A percentile compares a stretch with the other conserved stretches of the same genome.
Evolutionary conservation across 2,888 invertebrate species (phyloP).

Genomic region (Caenorhabditis virilis): DNA sequence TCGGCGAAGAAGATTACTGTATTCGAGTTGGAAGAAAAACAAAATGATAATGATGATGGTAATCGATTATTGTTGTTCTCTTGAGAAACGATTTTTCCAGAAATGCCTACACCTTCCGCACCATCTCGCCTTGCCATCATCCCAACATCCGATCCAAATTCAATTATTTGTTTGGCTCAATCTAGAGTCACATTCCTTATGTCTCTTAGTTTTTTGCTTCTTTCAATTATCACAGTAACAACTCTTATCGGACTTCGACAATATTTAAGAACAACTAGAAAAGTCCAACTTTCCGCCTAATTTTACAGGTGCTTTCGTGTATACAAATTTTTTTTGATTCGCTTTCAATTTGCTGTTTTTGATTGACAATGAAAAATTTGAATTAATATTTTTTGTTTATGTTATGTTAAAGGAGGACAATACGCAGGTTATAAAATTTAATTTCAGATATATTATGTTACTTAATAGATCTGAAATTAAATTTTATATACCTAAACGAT

Average conservation of each 20-base stretch:
- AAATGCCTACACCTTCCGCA: background rate
- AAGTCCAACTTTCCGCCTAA: conserved; percentile 13
- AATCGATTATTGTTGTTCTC: background rate
- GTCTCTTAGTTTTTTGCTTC: conserved; percentile 18
- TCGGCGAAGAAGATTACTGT: conserved; percentile 65
- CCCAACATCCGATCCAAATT: background rate
- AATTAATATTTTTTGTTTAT: too few relatives aligned
- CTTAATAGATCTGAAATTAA: too few relatives aligned
- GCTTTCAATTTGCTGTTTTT: too few relatives aligned
- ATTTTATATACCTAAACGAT: too few relatives aligned
- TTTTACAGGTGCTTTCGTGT: background rate
- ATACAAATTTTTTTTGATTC: too few relatives aligned
- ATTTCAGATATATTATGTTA: too few relatives aligned
- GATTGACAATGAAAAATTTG: too few relatives aligned
- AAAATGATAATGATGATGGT: background rate
- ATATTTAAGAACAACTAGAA: conserved; percentile 11
- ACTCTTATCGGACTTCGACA: conserved; percentile 14
- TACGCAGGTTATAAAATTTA: too few relatives aligned
- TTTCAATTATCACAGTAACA: conserved; percentile 17
- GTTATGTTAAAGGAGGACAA: too few relatives aligned
- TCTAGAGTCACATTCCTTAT: conserved; percentile 19
- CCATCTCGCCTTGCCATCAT: conserved; percentile 11
- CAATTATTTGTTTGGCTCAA: conserved; percentile 28
- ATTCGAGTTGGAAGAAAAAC: conserved; percentile 63
- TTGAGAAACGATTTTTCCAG: background rate